Evolutionary conservation across 2,113 vertebrate genomes (phyloP), one percentile per base, ranked within the genome.

Genomic region (Galemys pyrenaicus): DNA sequence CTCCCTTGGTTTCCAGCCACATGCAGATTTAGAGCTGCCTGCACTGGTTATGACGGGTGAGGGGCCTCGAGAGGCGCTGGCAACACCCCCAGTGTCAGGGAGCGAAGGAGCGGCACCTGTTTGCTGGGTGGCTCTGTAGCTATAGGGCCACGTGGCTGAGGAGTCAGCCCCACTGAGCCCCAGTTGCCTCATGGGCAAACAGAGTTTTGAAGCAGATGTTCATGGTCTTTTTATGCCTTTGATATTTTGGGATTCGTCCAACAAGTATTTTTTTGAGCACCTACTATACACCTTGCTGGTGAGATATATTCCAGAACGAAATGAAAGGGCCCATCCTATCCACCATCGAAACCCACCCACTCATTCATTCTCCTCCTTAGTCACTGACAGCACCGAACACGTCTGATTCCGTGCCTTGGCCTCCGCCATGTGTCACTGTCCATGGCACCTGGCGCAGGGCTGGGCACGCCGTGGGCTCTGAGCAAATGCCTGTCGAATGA

Each of bases 101-200:
- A 5, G 30, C 64, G 19, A 4, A 16, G 6, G 0, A 5, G 17
- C 0, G 49, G 2, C 2, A 0, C 49, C 58, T 12, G 74, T 39
- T 19, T 17, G 30, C 30, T 2, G 32, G 24, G 22, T 32, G 22
- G 0, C 62, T 3, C 12, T 54, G 4, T 2, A 32, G 32, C 64
- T 30, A 0, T 4, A 0, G 44, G 5, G 37, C 28, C 49, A 5
- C 1, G 54, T 32, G 7, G 12, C 74, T 28, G 49, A 39, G 0
- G 6, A 1, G 3, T 35, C 13, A 26, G 49, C 37, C 39, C 67
- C 46, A 12, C 65, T 6, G 49, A 41, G 39, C 60, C 13, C 74
- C 68, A 2, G 41, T 16, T 68, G 30, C 60, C 24, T 60, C 68
- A 13, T 9, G 75, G 32, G 6, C 51, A 35, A 77, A 62, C 70